phyloP scores from a whole-genome alignment of 2,797 vertebrate species.

The Nyctalus aviator region DNA sequence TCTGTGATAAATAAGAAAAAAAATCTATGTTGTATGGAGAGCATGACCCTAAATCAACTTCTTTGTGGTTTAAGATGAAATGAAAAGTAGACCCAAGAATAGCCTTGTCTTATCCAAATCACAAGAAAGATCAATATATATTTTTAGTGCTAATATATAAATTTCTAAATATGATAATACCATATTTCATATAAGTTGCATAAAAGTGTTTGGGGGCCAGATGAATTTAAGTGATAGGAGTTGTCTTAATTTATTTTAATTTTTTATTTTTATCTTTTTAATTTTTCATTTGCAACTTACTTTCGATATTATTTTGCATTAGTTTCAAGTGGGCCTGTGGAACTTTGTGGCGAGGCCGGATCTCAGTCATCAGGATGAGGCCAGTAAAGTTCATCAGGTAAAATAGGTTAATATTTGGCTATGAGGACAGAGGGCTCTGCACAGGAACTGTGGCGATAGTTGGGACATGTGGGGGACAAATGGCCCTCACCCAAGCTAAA shows the following conservation, averaged over 20 bases:
- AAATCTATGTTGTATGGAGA: background rate
- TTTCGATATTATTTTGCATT: background rate
- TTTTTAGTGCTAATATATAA: conserved; percentile 51
- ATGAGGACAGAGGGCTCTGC: background rate
- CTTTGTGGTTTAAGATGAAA: conserved; percentile 36
- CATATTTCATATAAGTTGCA: conserved; percentile 32
- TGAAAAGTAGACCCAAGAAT: conserved; percentile 5
- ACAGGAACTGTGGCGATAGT: background rate
- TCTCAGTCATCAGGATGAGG: background rate
- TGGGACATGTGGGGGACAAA: background rate
- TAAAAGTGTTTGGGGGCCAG: conserved; percentile 3
- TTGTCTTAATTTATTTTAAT: conserved; percentile 23
- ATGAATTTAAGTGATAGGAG: background rate
- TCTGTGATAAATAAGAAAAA: conserved; percentile 48
- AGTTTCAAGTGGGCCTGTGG: background rate
- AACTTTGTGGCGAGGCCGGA: background rate
- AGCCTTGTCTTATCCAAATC: conserved; percentile 2
- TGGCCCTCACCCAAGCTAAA: background rate
- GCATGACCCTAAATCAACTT: conserved; percentile 58
- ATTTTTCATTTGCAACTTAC: background rate
- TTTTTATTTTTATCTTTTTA: background rate
- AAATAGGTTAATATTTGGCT: background rate
- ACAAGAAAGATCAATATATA: background rate
- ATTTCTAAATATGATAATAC: conserved; percentile 32
- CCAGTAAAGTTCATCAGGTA: background rate